Base-by-base conservation (phyloP, 2,888 invertebrate genomes). In the Creontiades dilutus region DNA sequence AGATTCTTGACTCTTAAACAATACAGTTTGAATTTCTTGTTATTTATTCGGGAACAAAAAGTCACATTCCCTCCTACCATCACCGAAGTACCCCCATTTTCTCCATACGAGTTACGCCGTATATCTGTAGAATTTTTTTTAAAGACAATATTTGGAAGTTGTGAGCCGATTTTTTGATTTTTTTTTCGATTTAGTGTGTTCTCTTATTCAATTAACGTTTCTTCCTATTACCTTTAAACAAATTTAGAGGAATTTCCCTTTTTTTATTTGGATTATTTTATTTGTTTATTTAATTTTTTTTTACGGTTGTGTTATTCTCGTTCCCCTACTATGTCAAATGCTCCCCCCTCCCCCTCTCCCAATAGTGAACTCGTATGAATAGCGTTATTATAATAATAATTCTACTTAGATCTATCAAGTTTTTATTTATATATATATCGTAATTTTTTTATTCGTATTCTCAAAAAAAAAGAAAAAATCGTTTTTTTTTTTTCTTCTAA, bases 371-470 rank as follows among this genome's bases (percentile, higher is more conserved):
- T 88, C 81, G 88, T 88, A 88, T 86, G 28, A 75, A 87, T 88
- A 88, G 81, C 46, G 52, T 47, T 80, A 88, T 80, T 76, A 88
- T 80, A 23, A 14, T 68, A 78, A 28, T 75, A 75, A 86, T 81
- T 88, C 88, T 88, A 78, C 80, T 86, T 88, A 88, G 88, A 88
- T 88, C 88, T 88, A 80, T 81, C 55, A 78, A 61, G 28, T 57
- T 88, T 88, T 88, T 88, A 88, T 88, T 88, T 88, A 88, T 88
- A 88, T 37, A 37, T 88, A 88, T 88, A 88, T 88, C 52, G 88
- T 88, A 88, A 80, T 75, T 86, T 86, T 84, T 86, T 86, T 86
- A 75, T 75, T 82, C 82, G 48, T 37, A 48, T 68, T 68, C 68
- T 85, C 85, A 61, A 61, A 61, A 37, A 27, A 52, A 52, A 4